Conservation (phyloP, 2,888 invertebrate species). For the Linnaemya tessellans region DNA sequence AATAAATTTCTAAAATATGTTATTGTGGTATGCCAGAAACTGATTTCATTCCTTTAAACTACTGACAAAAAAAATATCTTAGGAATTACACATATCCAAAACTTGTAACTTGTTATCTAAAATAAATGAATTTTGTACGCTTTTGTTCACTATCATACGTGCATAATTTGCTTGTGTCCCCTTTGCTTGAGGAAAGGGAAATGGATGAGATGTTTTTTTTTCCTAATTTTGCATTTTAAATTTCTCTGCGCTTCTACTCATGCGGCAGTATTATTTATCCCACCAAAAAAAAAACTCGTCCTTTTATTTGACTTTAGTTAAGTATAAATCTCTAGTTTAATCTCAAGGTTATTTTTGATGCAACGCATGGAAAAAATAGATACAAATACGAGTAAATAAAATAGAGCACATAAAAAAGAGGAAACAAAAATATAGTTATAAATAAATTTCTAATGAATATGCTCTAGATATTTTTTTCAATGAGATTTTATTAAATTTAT, state of each 20-base stretch:
- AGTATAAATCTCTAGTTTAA: constrained; percentile 23
- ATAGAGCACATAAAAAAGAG: not conserved
- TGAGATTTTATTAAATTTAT: constrained; percentile 15
- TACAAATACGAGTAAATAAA: not conserved
- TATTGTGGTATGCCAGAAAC: not conserved
- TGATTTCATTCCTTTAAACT: constrained; percentile 4
- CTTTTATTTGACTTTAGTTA: not conserved
- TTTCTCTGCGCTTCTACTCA: not conserved
- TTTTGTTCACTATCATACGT: not conserved
- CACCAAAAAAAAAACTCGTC: not conserved
- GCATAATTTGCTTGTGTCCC: not conserved
- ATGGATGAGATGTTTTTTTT: not conserved
- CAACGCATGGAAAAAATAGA: not conserved
- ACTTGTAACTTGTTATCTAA: constrained; percentile 51
- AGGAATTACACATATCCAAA: not conserved
- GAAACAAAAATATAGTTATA: constrained; percentile 48
- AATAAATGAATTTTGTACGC: not conserved
- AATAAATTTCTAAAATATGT: no score
- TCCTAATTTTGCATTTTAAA: not conserved
- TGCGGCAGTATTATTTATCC: not conserved
- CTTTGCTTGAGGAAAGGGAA: not conserved
- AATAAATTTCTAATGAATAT: constrained; percentile 54
- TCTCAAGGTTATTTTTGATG: constrained; percentile 55
- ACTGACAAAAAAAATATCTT: not conserved
- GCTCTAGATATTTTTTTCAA: not conserved